Conservation (phyloP, 1,140 invertebrate genomes). For the Drosophila pallidifrons region DNA sequence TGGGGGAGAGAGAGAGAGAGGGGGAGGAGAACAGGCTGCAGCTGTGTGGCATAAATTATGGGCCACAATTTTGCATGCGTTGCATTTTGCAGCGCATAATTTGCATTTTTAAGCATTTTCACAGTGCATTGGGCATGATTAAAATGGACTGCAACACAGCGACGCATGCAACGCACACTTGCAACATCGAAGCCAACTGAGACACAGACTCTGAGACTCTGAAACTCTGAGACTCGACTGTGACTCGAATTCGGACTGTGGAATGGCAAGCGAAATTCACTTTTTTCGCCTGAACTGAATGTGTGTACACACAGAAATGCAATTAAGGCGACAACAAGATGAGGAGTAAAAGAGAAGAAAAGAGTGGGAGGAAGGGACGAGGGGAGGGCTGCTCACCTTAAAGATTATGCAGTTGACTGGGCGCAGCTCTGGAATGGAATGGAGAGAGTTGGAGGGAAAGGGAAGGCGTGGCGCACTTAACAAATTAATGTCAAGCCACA, state of each 20-base stretch:
- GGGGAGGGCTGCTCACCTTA: conserved; percentile 47
- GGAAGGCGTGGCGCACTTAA: conserved; percentile 65
- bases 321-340: conserved; percentile 50
- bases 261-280: not conserved
- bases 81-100: conserved; percentile 77
- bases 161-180: not conserved
- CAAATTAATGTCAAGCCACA: conserved; percentile 84
- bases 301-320: conserved; percentile 55
- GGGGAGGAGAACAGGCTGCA: not conserved
- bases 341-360: not conserved
- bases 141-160: conserved; percentile 51
- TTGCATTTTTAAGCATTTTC: conserved; percentile 81
- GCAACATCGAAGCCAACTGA: conserved; percentile 8
- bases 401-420: conserved; percentile 55
- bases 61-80: conserved; percentile 63
- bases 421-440: conserved; percentile 13
- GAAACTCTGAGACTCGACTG: not conserved
- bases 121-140: conserved; percentile 78
- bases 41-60: conserved; percentile 70
- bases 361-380: not conserved
- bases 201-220: not conserved
- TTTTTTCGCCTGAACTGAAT: not conserved
- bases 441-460: not conserved
- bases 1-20: conserved; percentile 4
- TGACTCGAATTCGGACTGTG: not conserved